Evolutionary conservation across 2,797 vertebrate species (phyloP), one percentile per base, ranked within the genome.

Genomic region (Molothrus ater): DNA sequence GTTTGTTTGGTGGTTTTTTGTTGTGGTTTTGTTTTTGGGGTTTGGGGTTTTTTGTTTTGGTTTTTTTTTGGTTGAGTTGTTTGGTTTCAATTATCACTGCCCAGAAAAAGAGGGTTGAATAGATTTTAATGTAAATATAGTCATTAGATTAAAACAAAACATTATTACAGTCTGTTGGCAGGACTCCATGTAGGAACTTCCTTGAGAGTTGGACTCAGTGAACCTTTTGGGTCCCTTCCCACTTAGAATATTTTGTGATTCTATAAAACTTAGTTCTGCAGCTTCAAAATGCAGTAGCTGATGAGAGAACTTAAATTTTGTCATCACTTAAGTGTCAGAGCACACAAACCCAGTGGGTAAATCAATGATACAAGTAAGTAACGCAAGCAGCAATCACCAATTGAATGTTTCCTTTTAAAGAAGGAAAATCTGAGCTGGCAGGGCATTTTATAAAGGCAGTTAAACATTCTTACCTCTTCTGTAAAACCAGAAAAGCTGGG

Each of bases 281-380:
- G 50, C 78, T 95, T 71, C 50, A 80, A 73, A 75, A 32, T 47
- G 36, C 32, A 60, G 71, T 68, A 70, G 53, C 66, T 94, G 86
- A 88, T 86, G 36, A 95, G 56, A 83, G 34, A 89, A 75, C 63
- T 92, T 95, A 78, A 80, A 89, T 90, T 86, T 66, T 72, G 4
- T n/a, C 38, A 42, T 79, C 45, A 19, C 19, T 78, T 29, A 24
- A 24, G 18, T 79, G 24, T 73, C 74, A 85, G 25, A 36, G 22
- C 68, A 24, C 51, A 56, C n/a, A 88, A 70, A 73, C 17, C 11
- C 32, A 24, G 65, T 54, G 53, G n/a, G 19, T 38, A 60, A 83
- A 65, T 84, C 47, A 70, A 59, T 3, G 5, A 18, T 70, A 29
- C 22, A 36, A 61, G 24, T 31, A 66, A 91, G 31, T 59, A 73